Percentiles rank a stretch among this genome's conserved stretches.
phyloP scores from a whole-genome alignment of 2,797 vertebrate species.

The Leucoraja ocellata region DNA sequence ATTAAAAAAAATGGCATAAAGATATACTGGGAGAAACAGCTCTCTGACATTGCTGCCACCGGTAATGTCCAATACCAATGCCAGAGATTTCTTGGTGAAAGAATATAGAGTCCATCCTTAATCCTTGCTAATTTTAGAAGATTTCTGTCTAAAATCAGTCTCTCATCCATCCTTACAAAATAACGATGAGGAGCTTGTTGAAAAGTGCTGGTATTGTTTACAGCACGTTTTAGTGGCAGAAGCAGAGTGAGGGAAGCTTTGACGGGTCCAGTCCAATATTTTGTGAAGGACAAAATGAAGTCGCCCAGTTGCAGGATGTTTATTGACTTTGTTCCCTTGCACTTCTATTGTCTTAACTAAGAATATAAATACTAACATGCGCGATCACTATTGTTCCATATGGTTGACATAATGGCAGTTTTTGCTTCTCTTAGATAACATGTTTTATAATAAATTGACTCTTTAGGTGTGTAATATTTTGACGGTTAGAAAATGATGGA shows the following conservation, averaged over 20 bases:
- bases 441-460: background rate
- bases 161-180: background rate
- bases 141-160: background rate
- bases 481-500: background rate
- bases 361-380: background rate
- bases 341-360: background rate
- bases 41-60: background rate
- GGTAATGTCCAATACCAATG: background rate
- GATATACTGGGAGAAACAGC: background rate
- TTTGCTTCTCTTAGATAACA: background rate
- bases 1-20: background rate
- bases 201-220: background rate
- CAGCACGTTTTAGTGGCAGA: background rate
- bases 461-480: background rate
- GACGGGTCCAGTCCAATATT: background rate
- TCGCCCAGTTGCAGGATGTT: background rate
- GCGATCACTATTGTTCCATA: background rate
- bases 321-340: background rate
- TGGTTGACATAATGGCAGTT: background rate
- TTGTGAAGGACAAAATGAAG: background rate
- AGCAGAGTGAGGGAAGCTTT: background rate
- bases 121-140: background rate
- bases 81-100: background rate
- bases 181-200: background rate
- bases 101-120: background rate